Conservation (phyloP, 2,113 vertebrate species). For the Toxotes chatareus region DNA sequence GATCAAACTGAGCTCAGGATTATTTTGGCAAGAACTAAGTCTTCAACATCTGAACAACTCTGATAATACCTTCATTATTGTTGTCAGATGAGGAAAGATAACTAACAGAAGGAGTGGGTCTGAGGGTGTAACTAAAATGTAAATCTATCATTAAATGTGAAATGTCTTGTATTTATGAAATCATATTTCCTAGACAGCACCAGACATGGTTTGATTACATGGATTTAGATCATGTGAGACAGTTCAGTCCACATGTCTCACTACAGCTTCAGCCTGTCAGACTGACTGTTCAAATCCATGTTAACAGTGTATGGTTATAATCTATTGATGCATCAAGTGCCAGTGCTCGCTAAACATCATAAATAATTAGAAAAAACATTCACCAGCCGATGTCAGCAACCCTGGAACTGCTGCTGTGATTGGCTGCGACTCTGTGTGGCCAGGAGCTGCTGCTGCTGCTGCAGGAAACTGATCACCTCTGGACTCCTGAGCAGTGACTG, state of each 20-base stretch:
- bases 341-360: background rate
- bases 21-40: background rate
- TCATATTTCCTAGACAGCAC: conserved; percentile 19
- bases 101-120: background rate
- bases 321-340: background rate
- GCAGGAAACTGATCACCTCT: conserved; percentile 97
- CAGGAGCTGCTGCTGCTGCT: conserved; percentile 94
- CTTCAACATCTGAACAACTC: background rate
- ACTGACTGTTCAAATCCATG: background rate
- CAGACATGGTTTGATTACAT: background rate
- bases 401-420: conserved; percentile 88
- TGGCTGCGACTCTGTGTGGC: conserved; percentile 89
- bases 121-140: background rate
- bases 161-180: conserved; percentile 14
- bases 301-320: conserved; percentile 3
- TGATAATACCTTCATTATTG: background rate
- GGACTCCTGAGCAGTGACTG: conserved; percentile 98
- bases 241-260: conserved; percentile 18
- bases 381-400: conserved; percentile 60
- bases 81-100: background rate
- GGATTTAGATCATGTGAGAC: background rate
- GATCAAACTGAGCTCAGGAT: background rate
- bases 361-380: background rate
- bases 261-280: background rate
- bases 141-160: conserved; percentile 1